Percentiles rank a stretch among this genome's conserved stretches.
Evolutionary conservation across 2,113 vertebrate species (phyloP).

Genomic region (Dasyurus viverrinus): DNA sequence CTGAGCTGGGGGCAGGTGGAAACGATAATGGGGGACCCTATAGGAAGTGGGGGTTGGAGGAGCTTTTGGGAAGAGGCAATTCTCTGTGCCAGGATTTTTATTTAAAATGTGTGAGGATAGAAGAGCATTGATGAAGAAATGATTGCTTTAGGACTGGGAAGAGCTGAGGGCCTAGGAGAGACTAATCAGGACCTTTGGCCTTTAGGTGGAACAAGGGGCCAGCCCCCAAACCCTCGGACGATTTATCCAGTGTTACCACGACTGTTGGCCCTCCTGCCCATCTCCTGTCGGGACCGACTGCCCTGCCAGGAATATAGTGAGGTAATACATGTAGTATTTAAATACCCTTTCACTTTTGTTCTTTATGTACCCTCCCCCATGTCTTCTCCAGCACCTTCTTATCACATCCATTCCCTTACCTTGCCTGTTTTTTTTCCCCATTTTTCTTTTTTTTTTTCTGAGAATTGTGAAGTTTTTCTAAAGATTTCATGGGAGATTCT

Average conservation of each 20-base stretch:
- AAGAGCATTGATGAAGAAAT: not conserved
- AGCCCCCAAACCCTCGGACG: conserved; percentile 89
- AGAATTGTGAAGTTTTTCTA: not conserved
- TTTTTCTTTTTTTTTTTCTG: not conserved
- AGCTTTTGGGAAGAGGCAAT: not conserved
- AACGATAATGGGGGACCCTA: not conserved
- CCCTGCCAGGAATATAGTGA: conserved; percentile 78
- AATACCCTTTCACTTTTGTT: not conserved
- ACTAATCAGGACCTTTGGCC: not conserved
- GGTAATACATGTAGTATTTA: not conserved
- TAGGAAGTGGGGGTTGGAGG: not conserved
- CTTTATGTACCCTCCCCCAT: not conserved
- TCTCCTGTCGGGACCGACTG: conserved; percentile 84
- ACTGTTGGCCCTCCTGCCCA: conserved; percentile 90
- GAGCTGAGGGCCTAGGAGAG: not conserved
- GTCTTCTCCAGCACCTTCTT: not conserved
- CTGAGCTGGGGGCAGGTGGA: not conserved
- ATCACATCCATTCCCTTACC: not conserved
- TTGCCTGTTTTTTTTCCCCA: not conserved
- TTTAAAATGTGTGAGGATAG: not conserved
- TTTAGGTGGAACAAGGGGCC: conserved; percentile 90
- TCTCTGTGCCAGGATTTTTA: not conserved
- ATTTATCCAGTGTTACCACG: conserved; percentile 89
- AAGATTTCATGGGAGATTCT: not conserved
- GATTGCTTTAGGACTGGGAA: not conserved